Evolutionary conservation across 1,140 invertebrate species (phyloP).

Genomic region (Sycobia sp.): DNA sequence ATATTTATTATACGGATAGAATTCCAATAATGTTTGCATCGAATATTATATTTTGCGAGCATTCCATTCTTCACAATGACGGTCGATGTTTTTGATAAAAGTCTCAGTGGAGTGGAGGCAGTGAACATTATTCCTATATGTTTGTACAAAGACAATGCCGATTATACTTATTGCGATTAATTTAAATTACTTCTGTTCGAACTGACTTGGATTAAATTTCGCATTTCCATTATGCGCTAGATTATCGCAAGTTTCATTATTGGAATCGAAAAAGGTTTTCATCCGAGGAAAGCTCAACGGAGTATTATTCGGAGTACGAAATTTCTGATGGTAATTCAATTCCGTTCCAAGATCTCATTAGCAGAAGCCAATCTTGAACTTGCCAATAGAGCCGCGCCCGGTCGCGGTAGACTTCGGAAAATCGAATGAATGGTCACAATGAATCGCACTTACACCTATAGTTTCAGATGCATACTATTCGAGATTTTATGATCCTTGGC

Average conservation of each 20-base stretch:
- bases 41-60: too few relatives aligned
- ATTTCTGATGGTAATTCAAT: constrained; percentile 11
- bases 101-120: too few relatives aligned
- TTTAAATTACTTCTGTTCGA: too few relatives aligned
- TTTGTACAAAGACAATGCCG: too few relatives aligned
- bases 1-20: too few relatives aligned
- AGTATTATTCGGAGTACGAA: neutral
- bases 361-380: neutral
- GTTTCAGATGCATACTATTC: constrained; percentile 10
- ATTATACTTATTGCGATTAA: too few relatives aligned
- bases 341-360: constrained; percentile 12
- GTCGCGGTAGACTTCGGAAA: neutral
- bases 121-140: too few relatives aligned
- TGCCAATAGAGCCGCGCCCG: neutral
- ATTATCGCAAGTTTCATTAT: neutral
- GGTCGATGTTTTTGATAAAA: too few relatives aligned
- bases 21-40: too few relatives aligned
- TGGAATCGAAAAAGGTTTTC: neutral
- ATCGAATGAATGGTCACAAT: constrained; percentile 11
- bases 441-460: constrained; percentile 6
- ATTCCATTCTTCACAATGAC: too few relatives aligned
- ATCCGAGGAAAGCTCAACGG: neutral
- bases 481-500: constrained; percentile 12
- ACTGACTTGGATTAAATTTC: too few relatives aligned
- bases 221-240: too few relatives aligned